Evolutionary conservation across 92 coral and sea anemone species (phyloP).

Genomic region (Heteractis magnifica): DNA sequence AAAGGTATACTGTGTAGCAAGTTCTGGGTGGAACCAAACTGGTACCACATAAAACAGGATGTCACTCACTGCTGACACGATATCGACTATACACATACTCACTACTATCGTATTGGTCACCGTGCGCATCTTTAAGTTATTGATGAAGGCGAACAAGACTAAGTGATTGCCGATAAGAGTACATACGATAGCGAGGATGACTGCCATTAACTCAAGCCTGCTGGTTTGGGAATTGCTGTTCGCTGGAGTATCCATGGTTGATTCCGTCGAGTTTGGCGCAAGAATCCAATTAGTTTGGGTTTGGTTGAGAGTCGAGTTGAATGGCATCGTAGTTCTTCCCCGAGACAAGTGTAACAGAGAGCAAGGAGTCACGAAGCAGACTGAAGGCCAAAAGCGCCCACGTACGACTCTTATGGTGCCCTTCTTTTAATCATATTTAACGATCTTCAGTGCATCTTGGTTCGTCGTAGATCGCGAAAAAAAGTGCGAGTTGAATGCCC

Average conservation of each 20-base stretch:
- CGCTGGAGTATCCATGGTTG: neutral
- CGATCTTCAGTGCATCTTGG: neutral
- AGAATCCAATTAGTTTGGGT: neutral
- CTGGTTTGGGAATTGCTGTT: neutral
- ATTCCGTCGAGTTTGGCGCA: neutral
- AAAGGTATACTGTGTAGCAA: constrained; percentile 15
- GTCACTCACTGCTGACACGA: constrained; percentile 52
- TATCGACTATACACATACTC: constrained; percentile 69
- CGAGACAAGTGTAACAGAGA: neutral
- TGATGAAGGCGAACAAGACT: constrained; percentile 45
- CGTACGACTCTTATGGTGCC: no score
- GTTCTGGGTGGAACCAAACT: constrained; percentile 14
- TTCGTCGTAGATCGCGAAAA: neutral
- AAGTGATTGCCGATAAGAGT: constrained; percentile 53
- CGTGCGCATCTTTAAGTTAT: constrained; percentile 73
- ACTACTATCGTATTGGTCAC: constrained; percentile 64
- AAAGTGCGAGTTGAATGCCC: neutral
- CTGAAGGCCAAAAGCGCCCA: neutral
- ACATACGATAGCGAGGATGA: constrained; percentile 5
- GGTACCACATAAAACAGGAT: constrained; percentile 46
- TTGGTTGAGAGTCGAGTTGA: neutral
- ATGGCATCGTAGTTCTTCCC: neutral
- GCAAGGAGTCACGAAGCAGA: neutral
- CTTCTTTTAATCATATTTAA: no score
- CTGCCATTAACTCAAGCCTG: constrained; percentile 5